Conservation (phyloP, 2,888 invertebrate genomes). For the Eucera pruinosa region DNA sequence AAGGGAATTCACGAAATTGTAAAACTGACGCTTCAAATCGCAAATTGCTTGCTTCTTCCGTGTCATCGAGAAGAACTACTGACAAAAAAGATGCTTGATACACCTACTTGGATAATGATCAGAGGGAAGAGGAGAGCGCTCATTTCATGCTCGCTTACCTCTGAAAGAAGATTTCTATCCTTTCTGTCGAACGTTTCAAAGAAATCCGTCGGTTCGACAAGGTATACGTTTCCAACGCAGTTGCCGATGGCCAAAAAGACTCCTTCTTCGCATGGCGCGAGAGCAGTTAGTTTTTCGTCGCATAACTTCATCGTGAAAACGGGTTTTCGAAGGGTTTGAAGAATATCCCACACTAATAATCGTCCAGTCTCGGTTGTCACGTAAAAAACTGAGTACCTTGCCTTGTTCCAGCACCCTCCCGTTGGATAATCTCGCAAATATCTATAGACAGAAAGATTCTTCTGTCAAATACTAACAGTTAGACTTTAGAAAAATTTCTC, state of each 20-base stretch:
- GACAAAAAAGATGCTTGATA: neutral
- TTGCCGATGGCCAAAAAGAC: constrained; percentile 91
- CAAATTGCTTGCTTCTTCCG: neutral
- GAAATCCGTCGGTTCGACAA: constrained; percentile 92
- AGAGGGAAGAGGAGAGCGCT: neutral
- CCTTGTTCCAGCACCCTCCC: constrained; percentile 87
- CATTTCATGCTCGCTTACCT: constrained; percentile 85
- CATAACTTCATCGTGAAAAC: constrained; percentile 90
- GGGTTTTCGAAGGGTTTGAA: constrained; percentile 93
- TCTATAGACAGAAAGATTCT: constrained; percentile 11
- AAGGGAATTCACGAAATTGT: neutral
- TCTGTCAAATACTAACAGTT: neutral
- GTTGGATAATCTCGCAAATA: constrained; percentile 73
- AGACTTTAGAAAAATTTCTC: too few relatives aligned
- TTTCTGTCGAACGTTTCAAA: constrained; percentile 90
- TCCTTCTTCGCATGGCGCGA: constrained; percentile 89
- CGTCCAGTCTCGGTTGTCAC: constrained; percentile 94
- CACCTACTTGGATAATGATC: neutral
- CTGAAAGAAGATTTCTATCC: constrained; percentile 91
- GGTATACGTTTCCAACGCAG: constrained; percentile 90
- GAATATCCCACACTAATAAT: constrained; percentile 95
- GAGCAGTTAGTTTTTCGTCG: constrained; percentile 88
- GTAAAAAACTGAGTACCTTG: constrained; percentile 93
- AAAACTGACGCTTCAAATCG: neutral
- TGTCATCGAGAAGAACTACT: neutral